Conservation (phyloP, 2,113 vertebrate genomes). For the Bagarius yarrelli region DNA sequence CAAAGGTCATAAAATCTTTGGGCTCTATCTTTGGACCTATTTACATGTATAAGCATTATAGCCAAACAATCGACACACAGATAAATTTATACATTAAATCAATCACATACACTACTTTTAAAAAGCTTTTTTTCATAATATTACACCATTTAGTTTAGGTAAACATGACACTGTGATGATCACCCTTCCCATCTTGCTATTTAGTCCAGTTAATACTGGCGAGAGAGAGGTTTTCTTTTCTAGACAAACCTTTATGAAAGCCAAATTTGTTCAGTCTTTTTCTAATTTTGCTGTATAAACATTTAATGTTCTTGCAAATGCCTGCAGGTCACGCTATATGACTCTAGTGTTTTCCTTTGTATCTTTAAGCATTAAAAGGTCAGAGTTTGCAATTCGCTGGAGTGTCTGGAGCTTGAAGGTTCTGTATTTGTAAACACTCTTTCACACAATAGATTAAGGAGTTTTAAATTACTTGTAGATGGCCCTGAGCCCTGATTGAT, state of each 20-base stretch:
- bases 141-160: too few species aligned
- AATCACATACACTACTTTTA: too few species aligned
- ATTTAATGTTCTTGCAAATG: background rate
- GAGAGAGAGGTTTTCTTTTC: background rate
- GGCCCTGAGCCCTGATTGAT: background rate
- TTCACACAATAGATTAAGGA: background rate
- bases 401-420: background rate
- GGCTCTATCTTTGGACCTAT: too few species aligned
- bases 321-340: background rate
- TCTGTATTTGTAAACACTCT: background rate
- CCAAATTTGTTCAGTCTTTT: too few species aligned
- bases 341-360: background rate
- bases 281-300: background rate
- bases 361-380: background rate
- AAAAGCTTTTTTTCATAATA: too few species aligned
- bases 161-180: too few species aligned
- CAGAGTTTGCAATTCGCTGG: background rate
- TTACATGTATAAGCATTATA: too few species aligned
- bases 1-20: constrained; percentile 41
- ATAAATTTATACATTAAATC: too few species aligned
- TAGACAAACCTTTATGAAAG: background rate
- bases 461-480: background rate
- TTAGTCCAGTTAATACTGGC: too few species aligned
- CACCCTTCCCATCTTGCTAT: too few species aligned
- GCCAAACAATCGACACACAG: too few species aligned